A percentile compares a stretch with the other conserved stretches of the same genome.
These are phyloP conservation scores for Isichthys henryi DNA, from an alignment of 2,113 vertebrate genomes.

Conservation along the genomic window DNA sequence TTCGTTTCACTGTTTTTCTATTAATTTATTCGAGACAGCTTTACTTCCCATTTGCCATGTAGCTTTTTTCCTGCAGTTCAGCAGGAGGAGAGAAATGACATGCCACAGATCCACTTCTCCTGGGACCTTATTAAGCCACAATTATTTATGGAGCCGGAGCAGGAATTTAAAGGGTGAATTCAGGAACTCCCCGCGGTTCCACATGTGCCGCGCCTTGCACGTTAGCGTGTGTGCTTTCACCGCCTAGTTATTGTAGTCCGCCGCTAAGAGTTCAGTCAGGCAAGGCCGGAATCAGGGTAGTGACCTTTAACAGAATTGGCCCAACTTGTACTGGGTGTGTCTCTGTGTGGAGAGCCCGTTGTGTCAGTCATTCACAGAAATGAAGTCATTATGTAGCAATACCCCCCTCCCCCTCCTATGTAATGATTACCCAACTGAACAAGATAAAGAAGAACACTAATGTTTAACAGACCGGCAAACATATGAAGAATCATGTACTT, in stretches of 20 bases:
- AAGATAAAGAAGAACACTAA: background rate
- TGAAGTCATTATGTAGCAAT: background rate
- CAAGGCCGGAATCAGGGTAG: background rate
- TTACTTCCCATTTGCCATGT: background rate
- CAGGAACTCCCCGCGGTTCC: background rate
- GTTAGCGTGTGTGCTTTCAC: background rate
- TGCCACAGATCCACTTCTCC: background rate
- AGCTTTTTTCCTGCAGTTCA: background rate
- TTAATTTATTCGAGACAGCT: background rate
- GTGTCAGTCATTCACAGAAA: conserved; percentile 3
- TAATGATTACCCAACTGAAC: background rate
- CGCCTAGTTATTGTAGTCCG: background rate
- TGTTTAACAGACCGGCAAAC: conserved; percentile 4
- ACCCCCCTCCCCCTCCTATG: too few relatives aligned
- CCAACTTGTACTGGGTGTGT: background rate
- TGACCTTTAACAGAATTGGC: background rate
- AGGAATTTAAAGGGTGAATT: conserved; percentile 5
- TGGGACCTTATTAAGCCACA: conserved; percentile 4
- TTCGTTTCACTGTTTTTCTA: background rate
- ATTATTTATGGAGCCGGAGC: conserved; percentile 9
- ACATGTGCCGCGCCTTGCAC: background rate
- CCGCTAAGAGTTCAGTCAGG: background rate
- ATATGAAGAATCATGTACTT: background rate
- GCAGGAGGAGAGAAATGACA: background rate
- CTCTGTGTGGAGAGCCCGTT: background rate